A percentile compares a stretch with the other conserved stretches of the same genome.
Evolutionary conservation across 1,140 invertebrate genomes (phyloP).

Genomic region (Orussus abietinus): DNA sequence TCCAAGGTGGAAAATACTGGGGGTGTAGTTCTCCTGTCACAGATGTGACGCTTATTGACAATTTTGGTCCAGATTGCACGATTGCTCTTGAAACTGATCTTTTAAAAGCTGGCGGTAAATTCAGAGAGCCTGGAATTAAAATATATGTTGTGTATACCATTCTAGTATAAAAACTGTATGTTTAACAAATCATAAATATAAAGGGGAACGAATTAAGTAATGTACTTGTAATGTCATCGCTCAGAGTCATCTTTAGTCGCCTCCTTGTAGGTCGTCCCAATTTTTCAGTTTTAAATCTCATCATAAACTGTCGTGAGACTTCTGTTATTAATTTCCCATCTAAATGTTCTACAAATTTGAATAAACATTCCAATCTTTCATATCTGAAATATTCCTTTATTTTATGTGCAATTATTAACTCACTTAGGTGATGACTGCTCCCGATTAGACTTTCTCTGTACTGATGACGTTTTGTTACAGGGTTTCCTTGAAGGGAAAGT

Average conservation of each 20-base stretch:
- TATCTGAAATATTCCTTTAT: slow-evolving; percentile 9
- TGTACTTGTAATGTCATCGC: slow-evolving; percentile 47
- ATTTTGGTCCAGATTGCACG: slow-evolving; percentile 36
- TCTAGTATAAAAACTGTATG: neutral
- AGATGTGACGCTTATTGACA: slow-evolving; percentile 32
- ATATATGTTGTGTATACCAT: slow-evolving; percentile 3
- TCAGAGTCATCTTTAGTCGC: slow-evolving; percentile 29
- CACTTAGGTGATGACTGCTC: slow-evolving; percentile 57
- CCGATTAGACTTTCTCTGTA: slow-evolving; percentile 65
- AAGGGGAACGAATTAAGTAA: slow-evolving; percentile 9
- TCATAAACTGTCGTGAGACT: slow-evolving; percentile 51
- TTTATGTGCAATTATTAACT: slow-evolving; percentile 17
- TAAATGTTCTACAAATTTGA: slow-evolving; percentile 35
- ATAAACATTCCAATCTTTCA: slow-evolving; percentile 12
- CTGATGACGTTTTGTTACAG: slow-evolving; percentile 56
- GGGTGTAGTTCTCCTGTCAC: slow-evolving; percentile 25
- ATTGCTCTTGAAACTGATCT: slow-evolving; percentile 45
- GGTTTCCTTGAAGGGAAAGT: slow-evolving; percentile 59
- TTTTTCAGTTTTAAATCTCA: slow-evolving; percentile 51
- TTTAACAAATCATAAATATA: slow-evolving; percentile 1
- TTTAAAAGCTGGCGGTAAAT: slow-evolving; percentile 45
- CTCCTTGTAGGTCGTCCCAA: slow-evolving; percentile 25
- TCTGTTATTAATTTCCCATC: slow-evolving; percentile 53
- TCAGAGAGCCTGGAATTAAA: slow-evolving; percentile 36
- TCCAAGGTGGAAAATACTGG: slow-evolving; percentile 38